A percentile compares a stretch with the other conserved stretches of the same genome.
These are phyloP conservation scores for Ctenochaetus hawaiiensis DNA, from an alignment of 2,797 vertebrate species.

Conservation along the genomic window DNA sequence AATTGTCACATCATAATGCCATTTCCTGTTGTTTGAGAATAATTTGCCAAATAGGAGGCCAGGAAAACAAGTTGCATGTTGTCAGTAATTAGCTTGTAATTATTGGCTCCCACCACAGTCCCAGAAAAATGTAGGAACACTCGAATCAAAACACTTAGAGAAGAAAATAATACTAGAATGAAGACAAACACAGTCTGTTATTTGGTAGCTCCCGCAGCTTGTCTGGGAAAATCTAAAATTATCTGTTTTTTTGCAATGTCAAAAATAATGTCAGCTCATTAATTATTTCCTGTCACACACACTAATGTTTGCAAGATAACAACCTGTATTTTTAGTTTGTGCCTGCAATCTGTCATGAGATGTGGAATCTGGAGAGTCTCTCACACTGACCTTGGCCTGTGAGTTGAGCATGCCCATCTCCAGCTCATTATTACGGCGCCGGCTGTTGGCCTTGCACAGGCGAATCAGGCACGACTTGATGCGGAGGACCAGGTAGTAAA, in stretches of 20 bases:
- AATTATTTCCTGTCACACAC: not conserved
- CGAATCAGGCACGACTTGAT: constrained; percentile 92
- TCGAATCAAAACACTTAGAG: constrained; percentile 6
- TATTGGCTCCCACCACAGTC: not conserved
- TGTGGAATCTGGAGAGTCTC: not conserved
- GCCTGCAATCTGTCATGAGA: not conserved
- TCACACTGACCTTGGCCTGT: constrained; percentile 85
- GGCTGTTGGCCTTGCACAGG: constrained; percentile 93
- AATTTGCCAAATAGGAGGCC: not conserved
- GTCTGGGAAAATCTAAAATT: constrained; percentile 4
- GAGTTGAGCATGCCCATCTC: constrained; percentile 98
- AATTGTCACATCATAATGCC: not conserved
- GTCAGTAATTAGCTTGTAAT: constrained; percentile 18
- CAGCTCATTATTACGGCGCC: constrained; percentile 90
- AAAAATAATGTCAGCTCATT: not conserved
- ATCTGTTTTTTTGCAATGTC: not conserved
- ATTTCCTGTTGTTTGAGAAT: not conserved
- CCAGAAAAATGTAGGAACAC: not conserved
- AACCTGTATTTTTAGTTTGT: constrained; percentile 5
- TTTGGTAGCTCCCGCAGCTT: not conserved
- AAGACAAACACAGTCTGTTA: constrained; percentile 3
- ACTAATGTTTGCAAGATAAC: not conserved
- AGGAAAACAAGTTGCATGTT: constrained; percentile 9
- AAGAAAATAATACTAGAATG: not conserved
- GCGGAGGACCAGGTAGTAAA: constrained; percentile 95